These are phyloP conservation scores for Kryphioiulus occultus DNA, from an alignment of 2,888 invertebrate species.

Conservation along the genomic window DNA sequence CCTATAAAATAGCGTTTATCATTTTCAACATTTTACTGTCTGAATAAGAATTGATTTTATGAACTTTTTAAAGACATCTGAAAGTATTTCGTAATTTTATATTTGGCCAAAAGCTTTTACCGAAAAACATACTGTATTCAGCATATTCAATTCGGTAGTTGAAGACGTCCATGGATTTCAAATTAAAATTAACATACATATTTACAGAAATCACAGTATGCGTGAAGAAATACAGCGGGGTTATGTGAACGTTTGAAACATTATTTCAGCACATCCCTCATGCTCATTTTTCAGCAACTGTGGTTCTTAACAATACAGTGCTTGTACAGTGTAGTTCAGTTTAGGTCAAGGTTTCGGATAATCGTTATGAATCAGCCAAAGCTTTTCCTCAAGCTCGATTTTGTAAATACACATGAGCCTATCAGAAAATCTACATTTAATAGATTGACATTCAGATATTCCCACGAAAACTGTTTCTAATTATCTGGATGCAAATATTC, in stretches of 20 bases:
- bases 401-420: background rate
- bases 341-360: background rate
- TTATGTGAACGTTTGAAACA: background rate
- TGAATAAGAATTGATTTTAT: background rate
- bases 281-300: background rate
- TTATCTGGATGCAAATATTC: slow-evolving; percentile 14
- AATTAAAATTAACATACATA: background rate
- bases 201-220: background rate
- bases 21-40: background rate
- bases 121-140: background rate
- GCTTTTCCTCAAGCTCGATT: background rate
- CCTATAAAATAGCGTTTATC: background rate
- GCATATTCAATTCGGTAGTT: too few relatives aligned
- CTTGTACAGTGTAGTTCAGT: background rate
- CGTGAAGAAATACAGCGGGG: background rate
- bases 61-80: background rate
- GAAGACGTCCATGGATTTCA: background rate
- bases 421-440: background rate
- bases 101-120: background rate
- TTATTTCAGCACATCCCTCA: background rate
- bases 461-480: background rate
- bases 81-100: background rate
- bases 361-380: background rate
- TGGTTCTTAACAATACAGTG: background rate
- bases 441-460: background rate